These are phyloP conservation scores for Conus canariensis DNA, from an alignment of 2,888 invertebrate genomes.

Conservation along the genomic window DNA sequence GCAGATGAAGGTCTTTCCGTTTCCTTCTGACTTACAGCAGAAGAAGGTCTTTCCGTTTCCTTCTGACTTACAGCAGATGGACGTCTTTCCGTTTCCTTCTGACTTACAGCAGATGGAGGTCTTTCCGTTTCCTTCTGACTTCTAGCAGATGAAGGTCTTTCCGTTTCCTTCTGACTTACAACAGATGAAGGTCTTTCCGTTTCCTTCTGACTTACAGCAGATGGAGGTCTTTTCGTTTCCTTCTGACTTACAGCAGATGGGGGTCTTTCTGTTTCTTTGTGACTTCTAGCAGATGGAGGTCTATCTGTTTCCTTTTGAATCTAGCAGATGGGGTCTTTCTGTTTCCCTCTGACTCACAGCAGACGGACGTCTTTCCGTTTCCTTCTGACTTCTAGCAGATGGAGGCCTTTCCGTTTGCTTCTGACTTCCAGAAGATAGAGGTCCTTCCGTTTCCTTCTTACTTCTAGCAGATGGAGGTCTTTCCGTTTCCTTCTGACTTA, in stretches of 20 bases:
- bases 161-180: neutral
- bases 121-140: slow-evolving; percentile 5
- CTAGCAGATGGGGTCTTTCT: neutral
- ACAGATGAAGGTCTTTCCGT: neutral
- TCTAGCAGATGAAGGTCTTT: neutral
- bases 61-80: neutral
- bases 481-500: neutral
- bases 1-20: slow-evolving; percentile 2
- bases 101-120: slow-evolving; percentile 10
- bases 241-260: neutral
- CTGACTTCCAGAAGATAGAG: neutral
- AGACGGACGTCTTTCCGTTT: neutral
- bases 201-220: neutral
- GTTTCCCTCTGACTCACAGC: neutral
- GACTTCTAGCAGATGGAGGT: neutral
- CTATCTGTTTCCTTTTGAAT: neutral
- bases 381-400: neutral
- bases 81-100: neutral
- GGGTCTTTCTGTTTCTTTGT: neutral
- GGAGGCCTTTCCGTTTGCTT: neutral
- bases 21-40: neutral
- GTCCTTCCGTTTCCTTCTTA: neutral
- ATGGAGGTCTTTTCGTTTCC: neutral
- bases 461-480: neutral
- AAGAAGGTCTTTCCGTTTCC: neutral